A percentile compares a stretch with the other conserved stretches of the same genome.
Conservation (phyloP, 2,888 invertebrate genomes). For the Agrotis exclamationis region DNA sequence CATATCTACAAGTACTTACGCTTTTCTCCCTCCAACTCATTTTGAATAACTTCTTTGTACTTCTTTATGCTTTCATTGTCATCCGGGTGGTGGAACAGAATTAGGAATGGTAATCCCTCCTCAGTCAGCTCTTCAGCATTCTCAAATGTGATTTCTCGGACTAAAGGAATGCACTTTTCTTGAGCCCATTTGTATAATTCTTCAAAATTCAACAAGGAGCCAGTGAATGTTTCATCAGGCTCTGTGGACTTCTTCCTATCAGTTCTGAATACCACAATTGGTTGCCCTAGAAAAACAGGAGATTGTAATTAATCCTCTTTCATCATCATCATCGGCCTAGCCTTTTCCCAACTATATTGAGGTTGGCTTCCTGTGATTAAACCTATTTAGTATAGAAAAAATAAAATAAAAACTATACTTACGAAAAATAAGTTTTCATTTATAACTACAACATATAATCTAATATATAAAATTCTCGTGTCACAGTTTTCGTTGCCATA, state of each 20-base stretch:
- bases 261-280: slow-evolving; percentile 96
- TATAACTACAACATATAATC: too few species aligned
- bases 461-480: too few species aligned
- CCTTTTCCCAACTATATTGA: too few species aligned
- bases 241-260: slow-evolving; percentile 95
- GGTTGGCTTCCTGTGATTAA: too few species aligned
- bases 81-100: slow-evolving; percentile 97
- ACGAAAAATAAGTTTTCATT: too few species aligned
- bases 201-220: slow-evolving; percentile 94
- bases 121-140: slow-evolving; percentile 99
- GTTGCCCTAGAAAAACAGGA: slow-evolving; percentile 90
- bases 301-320: too few species aligned
- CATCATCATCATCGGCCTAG: too few species aligned
- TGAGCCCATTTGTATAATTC: slow-evolving; percentile 97
- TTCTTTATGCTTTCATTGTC: slow-evolving; percentile 95
- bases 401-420: too few species aligned
- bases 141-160: slow-evolving; percentile 99
- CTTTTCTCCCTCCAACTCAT: slow-evolving; percentile 96
- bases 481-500: too few species aligned
- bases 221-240: slow-evolving; percentile 96
- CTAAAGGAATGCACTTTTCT: slow-evolving; percentile 98
- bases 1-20: slow-evolving; percentile 92
- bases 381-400: too few species aligned
- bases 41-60: slow-evolving; percentile 95
- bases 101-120: slow-evolving; percentile 99